These are phyloP conservation scores for Mionectes olivaceus DNA, from an alignment of 2,797 vertebrate species.

Conservation along the genomic window DNA sequence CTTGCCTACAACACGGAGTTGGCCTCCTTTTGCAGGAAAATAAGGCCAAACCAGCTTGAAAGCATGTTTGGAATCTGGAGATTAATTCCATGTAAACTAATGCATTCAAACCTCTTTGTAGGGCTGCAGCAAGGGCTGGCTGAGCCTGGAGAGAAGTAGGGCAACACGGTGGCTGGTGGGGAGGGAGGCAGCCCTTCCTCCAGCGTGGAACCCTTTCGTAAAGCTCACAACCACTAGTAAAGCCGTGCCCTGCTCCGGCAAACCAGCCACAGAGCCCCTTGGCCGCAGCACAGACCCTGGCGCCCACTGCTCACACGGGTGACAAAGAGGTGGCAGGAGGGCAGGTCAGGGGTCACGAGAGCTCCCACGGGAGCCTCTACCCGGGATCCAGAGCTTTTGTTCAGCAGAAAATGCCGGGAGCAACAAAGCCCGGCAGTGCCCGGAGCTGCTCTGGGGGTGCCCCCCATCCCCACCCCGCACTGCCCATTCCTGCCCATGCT, in stretches of 20 bases:
- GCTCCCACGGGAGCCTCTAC: conserved; percentile 21
- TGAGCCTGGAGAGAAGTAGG: conserved; percentile 33
- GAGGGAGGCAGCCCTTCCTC: background rate
- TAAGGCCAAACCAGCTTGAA: conserved; percentile 56
- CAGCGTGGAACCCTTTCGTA: background rate
- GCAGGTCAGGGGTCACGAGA: conserved; percentile 30
- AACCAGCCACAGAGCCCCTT: rapidly evolving
- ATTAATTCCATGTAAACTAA: conserved; percentile 68
- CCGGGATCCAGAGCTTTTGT: background rate
- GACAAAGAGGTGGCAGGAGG: conserved; percentile 18
- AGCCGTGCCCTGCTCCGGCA: rapidly evolving
- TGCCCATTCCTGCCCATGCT: background rate
- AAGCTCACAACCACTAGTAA: background rate
- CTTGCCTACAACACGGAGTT: background rate
- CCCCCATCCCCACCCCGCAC: background rate
- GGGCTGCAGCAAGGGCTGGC: conserved; percentile 37
- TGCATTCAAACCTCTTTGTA: conserved; percentile 40
- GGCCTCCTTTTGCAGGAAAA: conserved; percentile 49
- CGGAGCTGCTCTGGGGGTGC: background rate
- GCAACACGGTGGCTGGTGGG: background rate
- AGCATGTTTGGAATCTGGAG: conserved; percentile 66
- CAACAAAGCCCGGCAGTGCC: background rate
- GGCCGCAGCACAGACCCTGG: rapidly evolving
- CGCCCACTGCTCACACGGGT: rapidly evolving
- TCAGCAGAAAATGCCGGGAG: background rate